A percentile compares a stretch with the other conserved stretches of the same genome.
Evolutionary conservation across 2,888 invertebrate species (phyloP).

Genomic region (Ophion ventricosus): DNA sequence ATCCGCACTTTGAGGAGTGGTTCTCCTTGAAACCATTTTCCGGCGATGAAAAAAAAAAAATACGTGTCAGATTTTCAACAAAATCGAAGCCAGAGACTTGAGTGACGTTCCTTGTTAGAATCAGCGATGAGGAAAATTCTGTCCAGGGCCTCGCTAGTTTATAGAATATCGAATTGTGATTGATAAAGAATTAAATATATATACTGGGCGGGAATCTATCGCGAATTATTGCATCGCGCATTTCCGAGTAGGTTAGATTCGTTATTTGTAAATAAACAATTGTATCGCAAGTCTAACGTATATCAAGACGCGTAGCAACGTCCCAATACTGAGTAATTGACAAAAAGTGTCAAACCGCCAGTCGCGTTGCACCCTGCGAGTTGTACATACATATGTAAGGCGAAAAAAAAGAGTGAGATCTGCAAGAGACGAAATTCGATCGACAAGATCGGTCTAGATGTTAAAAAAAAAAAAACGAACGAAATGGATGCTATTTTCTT

Average conservation of each 20-base stretch:
- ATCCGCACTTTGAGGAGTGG: no score
- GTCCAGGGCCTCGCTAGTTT: slow-evolving; percentile 46
- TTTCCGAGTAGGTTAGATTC: neutral
- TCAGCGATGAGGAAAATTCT: neutral
- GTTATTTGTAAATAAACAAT: slow-evolving; percentile 21
- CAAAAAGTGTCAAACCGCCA: neutral
- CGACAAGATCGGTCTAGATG: neutral
- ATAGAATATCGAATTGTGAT: slow-evolving; percentile 55
- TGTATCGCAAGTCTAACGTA: neutral
- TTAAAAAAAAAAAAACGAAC: neutral
- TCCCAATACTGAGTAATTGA: neutral
- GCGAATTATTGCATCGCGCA: slow-evolving; percentile 31
- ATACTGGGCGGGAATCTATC: slow-evolving; percentile 1
- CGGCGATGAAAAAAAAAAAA: slow-evolving; percentile 6
- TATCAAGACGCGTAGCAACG: no score
- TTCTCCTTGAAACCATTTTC: no score
- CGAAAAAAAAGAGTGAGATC: neutral
- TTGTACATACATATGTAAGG: neutral
- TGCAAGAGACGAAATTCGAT: neutral
- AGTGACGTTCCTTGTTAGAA: no score
- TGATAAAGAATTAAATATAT: slow-evolving; percentile 16
- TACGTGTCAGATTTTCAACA: no score
- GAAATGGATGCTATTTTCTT: neutral
- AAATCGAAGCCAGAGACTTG: no score
- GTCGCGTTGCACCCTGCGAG: neutral